Conservation (phyloP, 1,140 invertebrate species). For the Brachionus plicatilis region DNA sequence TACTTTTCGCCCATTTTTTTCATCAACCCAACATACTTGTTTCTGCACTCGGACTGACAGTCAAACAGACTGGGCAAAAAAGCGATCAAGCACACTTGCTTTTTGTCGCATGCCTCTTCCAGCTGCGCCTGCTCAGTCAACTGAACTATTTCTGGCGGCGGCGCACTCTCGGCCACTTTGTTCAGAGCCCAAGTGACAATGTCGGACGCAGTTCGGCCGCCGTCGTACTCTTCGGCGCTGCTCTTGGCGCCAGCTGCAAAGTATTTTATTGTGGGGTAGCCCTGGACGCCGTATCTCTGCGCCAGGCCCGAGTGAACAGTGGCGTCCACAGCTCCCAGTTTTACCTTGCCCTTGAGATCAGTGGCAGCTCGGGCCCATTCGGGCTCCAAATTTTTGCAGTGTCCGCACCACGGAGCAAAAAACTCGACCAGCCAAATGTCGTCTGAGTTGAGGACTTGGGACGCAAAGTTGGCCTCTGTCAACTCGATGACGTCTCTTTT, state of each 20-base stretch:
- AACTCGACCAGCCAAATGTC: conserved; percentile 95
- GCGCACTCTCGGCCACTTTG: conserved; percentile 76
- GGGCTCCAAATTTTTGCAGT: conserved; percentile 91
- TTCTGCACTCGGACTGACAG: conserved; percentile 88
- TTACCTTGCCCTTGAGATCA: conserved; percentile 86
- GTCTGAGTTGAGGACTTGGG: conserved; percentile 75
- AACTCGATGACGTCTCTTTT: conserved; percentile 69
- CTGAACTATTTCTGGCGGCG: conserved; percentile 77
- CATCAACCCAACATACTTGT: conserved; percentile 74
- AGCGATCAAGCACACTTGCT: conserved; percentile 84
- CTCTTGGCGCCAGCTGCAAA: conserved; percentile 75
- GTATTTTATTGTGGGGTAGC: conserved; percentile 95
- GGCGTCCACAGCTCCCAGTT: conserved; percentile 90
- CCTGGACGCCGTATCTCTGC: conserved; percentile 65
- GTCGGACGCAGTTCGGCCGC: conserved; percentile 79
- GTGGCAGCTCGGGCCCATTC: conserved; percentile 88
- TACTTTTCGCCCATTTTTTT: conserved; percentile 77
- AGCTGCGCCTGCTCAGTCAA: conserved; percentile 61
- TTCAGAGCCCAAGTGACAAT: conserved; percentile 85
- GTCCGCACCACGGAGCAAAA: conserved; percentile 73
- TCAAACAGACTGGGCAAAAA: conserved; percentile 93
- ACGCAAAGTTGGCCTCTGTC: conserved; percentile 87
- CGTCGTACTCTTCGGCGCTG: conserved; percentile 68
- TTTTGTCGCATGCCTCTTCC: conserved; percentile 71
- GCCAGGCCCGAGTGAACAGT: conserved; percentile 77